A percentile compares a stretch with the other conserved stretches of the same genome.
These are phyloP conservation scores for Hemichromis elongatus DNA, from an alignment of 2,113 vertebrate species.

Conservation along the genomic window DNA sequence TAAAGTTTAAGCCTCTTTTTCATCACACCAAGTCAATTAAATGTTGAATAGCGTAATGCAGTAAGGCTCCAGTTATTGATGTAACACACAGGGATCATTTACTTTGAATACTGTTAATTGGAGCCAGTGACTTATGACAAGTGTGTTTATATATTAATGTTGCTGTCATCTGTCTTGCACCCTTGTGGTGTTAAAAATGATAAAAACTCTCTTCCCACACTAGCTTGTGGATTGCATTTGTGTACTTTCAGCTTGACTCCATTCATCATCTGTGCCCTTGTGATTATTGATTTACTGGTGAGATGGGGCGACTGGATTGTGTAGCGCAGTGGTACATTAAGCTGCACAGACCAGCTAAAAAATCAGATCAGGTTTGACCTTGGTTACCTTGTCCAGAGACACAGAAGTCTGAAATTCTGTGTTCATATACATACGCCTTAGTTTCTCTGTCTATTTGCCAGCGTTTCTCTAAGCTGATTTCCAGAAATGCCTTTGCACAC, in stretches of 20 bases:
- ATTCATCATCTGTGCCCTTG: constrained; percentile 2
- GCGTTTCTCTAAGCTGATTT: background rate
- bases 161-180: background rate
- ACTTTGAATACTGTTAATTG: background rate
- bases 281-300: constrained; percentile 17
- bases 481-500: background rate
- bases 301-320: background rate
- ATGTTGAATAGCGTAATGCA: background rate
- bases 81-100: background rate
- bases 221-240: background rate
- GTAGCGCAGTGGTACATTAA: constrained; percentile 12
- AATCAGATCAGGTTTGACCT: constrained; percentile 8
- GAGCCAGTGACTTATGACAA: background rate
- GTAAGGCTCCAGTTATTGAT: background rate
- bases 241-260: background rate
- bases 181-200: background rate
- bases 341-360: background rate
- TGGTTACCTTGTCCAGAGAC: background rate
- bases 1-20: background rate
- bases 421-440: background rate
- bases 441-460: background rate
- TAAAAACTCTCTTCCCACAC: background rate
- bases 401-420: background rate
- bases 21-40: background rate
- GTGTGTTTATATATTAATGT: background rate